Conservation (phyloP, 2,113 vertebrate genomes). For the Chamaea fasciata region DNA sequence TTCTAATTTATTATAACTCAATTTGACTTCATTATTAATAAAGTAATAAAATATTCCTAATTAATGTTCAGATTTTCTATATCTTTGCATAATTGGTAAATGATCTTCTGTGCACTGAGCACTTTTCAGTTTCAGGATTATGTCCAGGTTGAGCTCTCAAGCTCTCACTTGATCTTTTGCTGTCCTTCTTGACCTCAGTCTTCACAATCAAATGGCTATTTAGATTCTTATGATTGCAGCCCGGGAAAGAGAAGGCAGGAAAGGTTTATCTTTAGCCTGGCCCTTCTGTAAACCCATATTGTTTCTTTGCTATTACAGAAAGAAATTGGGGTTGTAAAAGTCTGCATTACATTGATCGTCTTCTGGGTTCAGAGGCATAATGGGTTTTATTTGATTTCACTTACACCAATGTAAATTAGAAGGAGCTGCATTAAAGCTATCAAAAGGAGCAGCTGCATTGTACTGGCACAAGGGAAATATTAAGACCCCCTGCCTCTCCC, state of each 20-base stretch:
- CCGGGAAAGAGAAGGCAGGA: not conserved
- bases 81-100: conserved; percentile 20
- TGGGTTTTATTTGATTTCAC: conserved; percentile 58
- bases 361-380: conserved; percentile 41
- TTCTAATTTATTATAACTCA: conserved; percentile 54
- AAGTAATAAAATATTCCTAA: conserved; percentile 55
- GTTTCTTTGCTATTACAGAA: conserved; percentile 41
- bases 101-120: not conserved
- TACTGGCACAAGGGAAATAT: not conserved
- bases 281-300: not conserved
- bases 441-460: conserved; percentile 7
- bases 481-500: not conserved
- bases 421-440: conserved; percentile 19
- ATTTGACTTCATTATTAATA: conserved; percentile 48
- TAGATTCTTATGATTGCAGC: conserved; percentile 37
- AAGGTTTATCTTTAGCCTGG: conserved; percentile 23
- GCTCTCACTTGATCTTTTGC: not conserved
- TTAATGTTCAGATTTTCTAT: conserved; percentile 42
- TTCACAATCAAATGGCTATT: conserved; percentile 32
- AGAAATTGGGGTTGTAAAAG: conserved; percentile 55
- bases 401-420: conserved; percentile 51
- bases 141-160: not conserved
- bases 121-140: not conserved
- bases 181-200: conserved; percentile 23
- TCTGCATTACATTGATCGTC: conserved; percentile 44